Percentiles rank a stretch among this genome's conserved stretches.
phyloP scores from a whole-genome alignment of 2,797 vertebrate species.

The Phalloptychus januarius region DNA sequence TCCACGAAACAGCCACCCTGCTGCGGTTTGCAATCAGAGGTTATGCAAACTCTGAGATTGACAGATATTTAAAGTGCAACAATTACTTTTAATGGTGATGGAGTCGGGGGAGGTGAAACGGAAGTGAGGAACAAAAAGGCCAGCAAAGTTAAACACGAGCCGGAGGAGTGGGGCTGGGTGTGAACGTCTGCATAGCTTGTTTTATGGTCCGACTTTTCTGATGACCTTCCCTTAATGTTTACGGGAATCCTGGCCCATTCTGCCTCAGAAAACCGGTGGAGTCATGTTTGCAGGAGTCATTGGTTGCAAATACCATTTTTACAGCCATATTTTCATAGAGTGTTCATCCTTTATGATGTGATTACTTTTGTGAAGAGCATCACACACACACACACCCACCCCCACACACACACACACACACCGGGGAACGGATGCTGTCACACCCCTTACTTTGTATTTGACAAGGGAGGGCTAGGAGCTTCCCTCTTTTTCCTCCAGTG shows the following conservation, averaged over 20 bases:
- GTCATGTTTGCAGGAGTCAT: background rate
- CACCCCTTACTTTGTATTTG: background rate
- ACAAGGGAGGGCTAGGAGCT: no score
- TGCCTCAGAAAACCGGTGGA: background rate
- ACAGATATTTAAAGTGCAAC: constrained; percentile 7
- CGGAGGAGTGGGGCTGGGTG: background rate
- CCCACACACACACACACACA: background rate
- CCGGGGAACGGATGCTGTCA: background rate
- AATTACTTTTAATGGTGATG: background rate
- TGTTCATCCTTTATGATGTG: background rate
- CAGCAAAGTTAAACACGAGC: constrained; percentile 2
- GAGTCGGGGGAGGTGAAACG: background rate
- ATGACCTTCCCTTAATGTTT: background rate
- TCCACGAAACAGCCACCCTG: constrained; percentile 11
- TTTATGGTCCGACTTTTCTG: background rate
- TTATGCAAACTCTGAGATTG: constrained; percentile 9
- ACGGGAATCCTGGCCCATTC: background rate
- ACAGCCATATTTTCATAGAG: background rate
- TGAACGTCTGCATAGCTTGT: background rate
- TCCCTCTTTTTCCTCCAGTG: no score
- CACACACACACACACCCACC: background rate
- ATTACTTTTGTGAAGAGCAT: background rate
- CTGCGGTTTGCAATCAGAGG: constrained; percentile 12
- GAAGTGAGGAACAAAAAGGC: background rate
- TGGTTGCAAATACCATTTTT: background rate